Base-by-base conservation (phyloP, 2,113 vertebrate genomes). In the Lepus europaeus region DNA sequence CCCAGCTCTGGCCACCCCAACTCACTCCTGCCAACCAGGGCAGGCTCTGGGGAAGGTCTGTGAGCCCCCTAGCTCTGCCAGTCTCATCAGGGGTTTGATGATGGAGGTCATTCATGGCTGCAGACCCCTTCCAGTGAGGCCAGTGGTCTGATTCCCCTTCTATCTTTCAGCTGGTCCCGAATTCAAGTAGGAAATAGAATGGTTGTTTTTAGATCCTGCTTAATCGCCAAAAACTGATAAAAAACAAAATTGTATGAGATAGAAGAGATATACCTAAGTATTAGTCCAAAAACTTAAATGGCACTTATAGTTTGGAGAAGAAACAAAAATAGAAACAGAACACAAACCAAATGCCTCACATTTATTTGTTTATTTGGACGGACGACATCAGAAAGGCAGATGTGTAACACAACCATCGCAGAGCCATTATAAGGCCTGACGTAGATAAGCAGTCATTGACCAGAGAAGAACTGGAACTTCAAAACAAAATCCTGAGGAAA, bases 291-390 rank as follows among this genome's bases (percentile, higher is more conserved):
- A 83, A 76, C 64, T n/a, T 39, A 49, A 80, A 66, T 23, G 49
- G 16, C 74, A 61, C 70, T 61, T 79, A 68, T 86, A 36, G 89
- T 89, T 56, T 49, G 68, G 36, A 83, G 70, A 90, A n/a, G 70
- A 80, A 96, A 45, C 14, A 87, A 90, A 91, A 77, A 3, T 11
- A 64, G 9, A 33, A 78, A 92, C 92, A 87, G 13, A 91, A 59
- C 56, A 53, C 20, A 92, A 59, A 77, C 2, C 27, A 92, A 74
- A 29, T 70, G 5, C 20, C 23, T 76, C 17, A 9, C 45, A 13
- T 56, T 61, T 66, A 20, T 91, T 93, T 78, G 20, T 72, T 95
- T 93, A 49, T 23, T 56, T 45, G 82, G 20, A 49, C 63, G 11
- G 72, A 33, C 27, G n/a, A 94, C 8, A 51, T 69, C 56, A 79